Base-by-base conservation (phyloP, 2,888 invertebrate species). In the Piscicola geometra region DNA sequence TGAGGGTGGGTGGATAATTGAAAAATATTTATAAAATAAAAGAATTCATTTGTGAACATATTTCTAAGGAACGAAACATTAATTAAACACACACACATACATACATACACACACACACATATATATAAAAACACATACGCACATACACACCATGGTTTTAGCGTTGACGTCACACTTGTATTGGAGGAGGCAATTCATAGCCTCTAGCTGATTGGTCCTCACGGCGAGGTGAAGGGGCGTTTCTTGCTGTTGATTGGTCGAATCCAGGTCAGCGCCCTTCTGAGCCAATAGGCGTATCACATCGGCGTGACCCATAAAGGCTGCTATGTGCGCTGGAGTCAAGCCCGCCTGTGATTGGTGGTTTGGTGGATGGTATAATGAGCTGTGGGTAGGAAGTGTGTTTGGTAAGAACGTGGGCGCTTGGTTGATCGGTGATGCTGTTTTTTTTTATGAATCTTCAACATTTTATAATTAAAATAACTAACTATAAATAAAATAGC, bases 351-450 rank as follows among this genome's bases (percentile, higher is more conserved):
- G 60, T 47, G 67, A 75, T 12, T 50, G 33, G 25, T 35, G 21
- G 36, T 84, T 97, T 94, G 81, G 98, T 89, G 87, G 99, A 99
- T 88, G 99, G 99, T 89, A 99, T 99, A 88, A 99, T 99, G 69
- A 99, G 99, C 84, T 99, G 98, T 85, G 98, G 98, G 78, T 99
- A 89, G 0, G 98, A 97, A 0, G 98, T 98, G 86, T 99, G 99
- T 5, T 99, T 99, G 83, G 99, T 99, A 41, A 15, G 41, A 9
- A n/a, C n/a, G n/a, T 41, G 5, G 41, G 41, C 15, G 41, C 9
- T 41, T 41, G 41, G 15, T 9, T 41, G 41, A 41, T 5, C 15
- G 41, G 41, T 41, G 5, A 41, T 41, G n/a, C n/a, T n/a, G n/a
- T n/a, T n/a, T n/a, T n/a, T n/a, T n/a, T n/a, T n/a, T n/a, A n/a